Conservation (phyloP, 2,113 vertebrate species). For the Noctilio leporinus region DNA sequence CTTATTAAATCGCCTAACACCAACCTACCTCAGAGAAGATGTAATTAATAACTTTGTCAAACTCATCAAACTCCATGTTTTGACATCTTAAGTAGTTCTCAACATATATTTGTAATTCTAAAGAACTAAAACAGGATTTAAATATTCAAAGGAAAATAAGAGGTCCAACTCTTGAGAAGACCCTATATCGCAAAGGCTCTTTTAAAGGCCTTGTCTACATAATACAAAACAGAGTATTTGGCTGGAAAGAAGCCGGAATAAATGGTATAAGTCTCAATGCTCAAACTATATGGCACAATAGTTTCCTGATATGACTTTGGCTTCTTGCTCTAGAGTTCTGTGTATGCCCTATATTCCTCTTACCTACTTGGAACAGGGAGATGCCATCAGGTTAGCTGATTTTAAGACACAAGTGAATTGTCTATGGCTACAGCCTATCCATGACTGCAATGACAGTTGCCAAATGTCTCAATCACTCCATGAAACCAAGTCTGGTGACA, state of each 20-base stretch:
- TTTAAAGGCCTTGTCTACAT: background rate
- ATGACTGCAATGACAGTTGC: background rate
- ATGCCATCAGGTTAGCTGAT: background rate
- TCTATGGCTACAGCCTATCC: background rate
- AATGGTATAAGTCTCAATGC: background rate
- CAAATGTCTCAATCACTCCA: background rate
- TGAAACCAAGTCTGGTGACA: background rate
- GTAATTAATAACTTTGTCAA: background rate
- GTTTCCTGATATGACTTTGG: background rate
- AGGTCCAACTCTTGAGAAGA: background rate
- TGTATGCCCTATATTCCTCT: background rate
- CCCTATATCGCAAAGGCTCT: background rate
- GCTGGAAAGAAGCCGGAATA: background rate
- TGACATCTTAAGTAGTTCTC: background rate
- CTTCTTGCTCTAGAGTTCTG: background rate
- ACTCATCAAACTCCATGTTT: background rate
- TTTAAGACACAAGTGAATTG: background rate
- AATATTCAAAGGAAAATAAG: background rate
- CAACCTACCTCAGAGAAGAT: background rate
- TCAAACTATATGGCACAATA: background rate
- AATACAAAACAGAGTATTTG: background rate
- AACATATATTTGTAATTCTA: background rate
- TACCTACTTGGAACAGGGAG: background rate
- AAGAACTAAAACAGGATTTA: background rate
- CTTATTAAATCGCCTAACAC: background rate